Conservation (phyloP, 2,888 invertebrate species). For the Rhagophthalmus giganteus region DNA sequence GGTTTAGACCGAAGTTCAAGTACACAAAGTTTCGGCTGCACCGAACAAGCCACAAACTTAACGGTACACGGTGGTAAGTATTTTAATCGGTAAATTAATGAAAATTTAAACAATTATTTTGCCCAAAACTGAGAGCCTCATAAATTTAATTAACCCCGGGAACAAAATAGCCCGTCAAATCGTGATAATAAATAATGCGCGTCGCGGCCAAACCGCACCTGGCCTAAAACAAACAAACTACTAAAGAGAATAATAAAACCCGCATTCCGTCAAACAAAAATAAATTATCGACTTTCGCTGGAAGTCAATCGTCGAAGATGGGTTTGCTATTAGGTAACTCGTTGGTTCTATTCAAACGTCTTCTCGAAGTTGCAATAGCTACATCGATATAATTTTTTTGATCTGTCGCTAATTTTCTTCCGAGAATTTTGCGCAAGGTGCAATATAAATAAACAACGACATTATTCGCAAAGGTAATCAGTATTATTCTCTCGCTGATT, state of each 20-base stretch:
- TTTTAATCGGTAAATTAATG: no score
- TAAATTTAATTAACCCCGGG: constrained; percentile 54
- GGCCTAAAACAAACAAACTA: constrained; percentile 44
- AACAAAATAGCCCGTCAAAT: constrained; percentile 53
- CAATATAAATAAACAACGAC: constrained; percentile 44
- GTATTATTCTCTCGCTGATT: constrained; percentile 51
- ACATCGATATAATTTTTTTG: no score
- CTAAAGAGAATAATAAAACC: constrained; percentile 32
- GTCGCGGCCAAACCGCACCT: constrained; percentile 45
- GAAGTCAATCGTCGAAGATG: constrained; percentile 26
- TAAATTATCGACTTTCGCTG: constrained; percentile 21
- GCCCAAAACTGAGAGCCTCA: constrained; percentile 46
- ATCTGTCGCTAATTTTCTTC: constrained; percentile 23
- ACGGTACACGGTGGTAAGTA: no score
- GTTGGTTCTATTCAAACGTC: no score
- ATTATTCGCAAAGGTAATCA: constrained; percentile 47
- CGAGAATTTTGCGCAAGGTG: constrained; percentile 17
- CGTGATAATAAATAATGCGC: constrained; percentile 46
- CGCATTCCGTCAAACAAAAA: constrained; percentile 29
- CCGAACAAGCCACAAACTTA: no score
- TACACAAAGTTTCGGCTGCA: no score
- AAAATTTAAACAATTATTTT: no score
- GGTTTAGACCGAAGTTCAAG: no score
- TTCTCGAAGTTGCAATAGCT: no score
- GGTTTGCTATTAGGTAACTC: constrained; percentile 17